A percentile compares a stretch with the other conserved stretches of the same genome.
Conservation (phyloP, 2,797 vertebrate genomes). For the Kryptolebias ocellatus region DNA sequence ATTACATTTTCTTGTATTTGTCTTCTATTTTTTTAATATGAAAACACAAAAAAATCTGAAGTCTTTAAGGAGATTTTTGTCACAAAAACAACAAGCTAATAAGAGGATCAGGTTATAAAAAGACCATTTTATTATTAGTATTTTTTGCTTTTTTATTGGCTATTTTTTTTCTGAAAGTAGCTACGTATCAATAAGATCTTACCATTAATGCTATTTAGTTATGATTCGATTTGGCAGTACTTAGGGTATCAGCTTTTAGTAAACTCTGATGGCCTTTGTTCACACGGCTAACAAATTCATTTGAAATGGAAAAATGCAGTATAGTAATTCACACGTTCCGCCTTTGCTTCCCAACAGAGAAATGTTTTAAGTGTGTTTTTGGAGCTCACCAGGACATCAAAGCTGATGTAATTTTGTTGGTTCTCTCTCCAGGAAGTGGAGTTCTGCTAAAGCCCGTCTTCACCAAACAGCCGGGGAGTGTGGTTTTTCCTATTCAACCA, state of each 20-base stretch:
- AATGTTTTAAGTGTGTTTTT: conserved; percentile 25
- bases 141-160: too few species aligned
- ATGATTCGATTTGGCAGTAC: conserved; percentile 49
- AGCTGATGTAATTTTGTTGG: conserved; percentile 44
- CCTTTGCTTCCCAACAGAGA: conserved; percentile 16
- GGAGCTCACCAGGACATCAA: conserved; percentile 32
- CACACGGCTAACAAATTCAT: conserved; percentile 12
- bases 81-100: too few species aligned
- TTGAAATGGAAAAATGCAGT: conserved; percentile 28
- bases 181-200: conserved; percentile 16
- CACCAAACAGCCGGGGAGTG: conserved; percentile 89
- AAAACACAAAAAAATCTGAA: too few species aligned
- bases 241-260: conserved; percentile 21
- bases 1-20: background rate
- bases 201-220: conserved; percentile 61
- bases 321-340: conserved; percentile 6
- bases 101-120: too few species aligned
- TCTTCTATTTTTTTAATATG: too few species aligned
- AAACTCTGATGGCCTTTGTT: conserved; percentile 24
- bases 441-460: conserved; percentile 87
- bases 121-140: too few species aligned
- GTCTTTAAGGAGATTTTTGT: too few species aligned
- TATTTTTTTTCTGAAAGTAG: too few species aligned
- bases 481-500: conserved; percentile 90
- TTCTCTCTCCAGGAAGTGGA: conserved; percentile 82